Evolutionary conservation across 2,113 vertebrate genomes (phyloP).

Genomic region (Otolemur garnettii): DNA sequence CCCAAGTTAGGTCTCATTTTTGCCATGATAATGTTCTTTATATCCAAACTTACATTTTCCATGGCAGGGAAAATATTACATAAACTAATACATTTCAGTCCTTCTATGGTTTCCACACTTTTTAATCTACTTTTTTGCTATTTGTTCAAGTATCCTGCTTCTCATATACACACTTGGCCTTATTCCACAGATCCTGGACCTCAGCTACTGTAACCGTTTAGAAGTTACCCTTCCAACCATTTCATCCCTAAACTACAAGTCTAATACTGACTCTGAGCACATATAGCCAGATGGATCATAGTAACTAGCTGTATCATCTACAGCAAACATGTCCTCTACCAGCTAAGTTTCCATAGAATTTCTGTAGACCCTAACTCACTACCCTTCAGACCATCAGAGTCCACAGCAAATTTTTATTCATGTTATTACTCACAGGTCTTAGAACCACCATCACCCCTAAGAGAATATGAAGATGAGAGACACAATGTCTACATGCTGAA

Average conservation of each 20-base stretch:
- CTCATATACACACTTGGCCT: background rate
- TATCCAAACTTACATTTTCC: background rate
- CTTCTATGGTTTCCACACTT: background rate
- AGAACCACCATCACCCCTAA: background rate
- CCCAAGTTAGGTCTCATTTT: background rate
- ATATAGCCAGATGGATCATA: background rate
- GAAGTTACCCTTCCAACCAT: background rate
- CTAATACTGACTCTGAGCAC: background rate
- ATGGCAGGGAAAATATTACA: background rate
- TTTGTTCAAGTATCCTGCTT: background rate
- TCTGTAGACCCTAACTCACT: background rate
- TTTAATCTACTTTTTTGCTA: background rate
- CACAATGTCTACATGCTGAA: background rate
- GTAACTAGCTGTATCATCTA: background rate
- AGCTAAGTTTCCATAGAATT: background rate
- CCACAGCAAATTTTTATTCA: background rate
- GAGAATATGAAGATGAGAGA: background rate
- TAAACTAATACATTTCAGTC: background rate
- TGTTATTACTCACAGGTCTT: background rate
- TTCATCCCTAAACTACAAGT: background rate
- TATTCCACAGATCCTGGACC: background rate
- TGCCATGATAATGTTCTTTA: background rate
- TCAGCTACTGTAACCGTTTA: background rate
- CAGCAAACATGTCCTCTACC: background rate
- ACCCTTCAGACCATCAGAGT: background rate